A percentile compares a stretch with the other conserved stretches of the same genome.
phyloP scores from a whole-genome alignment of 2,113 vertebrate species.

The Pycnonotus jocosus region DNA sequence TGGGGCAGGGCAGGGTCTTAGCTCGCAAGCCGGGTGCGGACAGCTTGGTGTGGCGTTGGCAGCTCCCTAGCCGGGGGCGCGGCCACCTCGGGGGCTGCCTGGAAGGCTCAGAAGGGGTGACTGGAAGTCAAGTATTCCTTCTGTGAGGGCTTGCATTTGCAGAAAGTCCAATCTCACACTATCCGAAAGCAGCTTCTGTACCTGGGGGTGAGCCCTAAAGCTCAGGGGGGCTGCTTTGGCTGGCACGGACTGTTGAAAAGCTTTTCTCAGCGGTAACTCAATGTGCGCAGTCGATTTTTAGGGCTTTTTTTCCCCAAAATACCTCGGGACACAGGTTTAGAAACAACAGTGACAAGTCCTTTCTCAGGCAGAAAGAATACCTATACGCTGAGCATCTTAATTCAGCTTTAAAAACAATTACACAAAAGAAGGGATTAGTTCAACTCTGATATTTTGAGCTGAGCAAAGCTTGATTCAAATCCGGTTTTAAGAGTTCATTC shows the following conservation, averaged over 20 bases:
- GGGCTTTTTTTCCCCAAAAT: too few relatives aligned
- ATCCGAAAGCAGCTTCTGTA: not conserved
- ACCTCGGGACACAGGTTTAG: not conserved
- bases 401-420: not conserved
- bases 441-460: not conserved
- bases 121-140: not conserved
- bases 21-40: not conserved
- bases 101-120: not conserved
- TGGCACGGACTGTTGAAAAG: not conserved
- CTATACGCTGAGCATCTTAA: not conserved
- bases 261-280: not conserved
- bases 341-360: not conserved
- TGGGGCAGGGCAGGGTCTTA: not conserved
- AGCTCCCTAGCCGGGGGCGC: fast-evolving
- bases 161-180: not conserved
- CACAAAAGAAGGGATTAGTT: not conserved
- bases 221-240: not conserved
- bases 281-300: too few relatives aligned
- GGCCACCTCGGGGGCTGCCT: not conserved
- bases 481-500: not conserved
- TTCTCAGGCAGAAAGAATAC: not conserved
- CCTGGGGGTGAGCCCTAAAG: not conserved
- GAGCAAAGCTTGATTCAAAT: not conserved
- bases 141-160: fast-evolving
- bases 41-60: not conserved